Conservation (phyloP, 1,140 invertebrate genomes). For the Heliconius melpomene region DNA sequence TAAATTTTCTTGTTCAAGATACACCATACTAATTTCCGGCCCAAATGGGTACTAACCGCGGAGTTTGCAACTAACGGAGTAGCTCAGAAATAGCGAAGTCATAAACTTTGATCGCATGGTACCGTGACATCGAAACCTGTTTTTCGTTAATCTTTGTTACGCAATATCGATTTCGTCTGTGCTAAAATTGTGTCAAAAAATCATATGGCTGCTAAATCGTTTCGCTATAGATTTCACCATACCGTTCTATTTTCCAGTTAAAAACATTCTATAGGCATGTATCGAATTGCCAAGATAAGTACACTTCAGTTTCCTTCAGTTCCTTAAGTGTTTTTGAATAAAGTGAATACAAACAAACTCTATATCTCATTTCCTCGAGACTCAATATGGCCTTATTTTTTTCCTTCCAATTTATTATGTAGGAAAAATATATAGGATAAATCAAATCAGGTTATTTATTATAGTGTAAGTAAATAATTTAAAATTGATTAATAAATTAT, state of each 20-base stretch:
- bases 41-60: background rate
- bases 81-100: background rate
- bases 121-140: conserved; percentile 6
- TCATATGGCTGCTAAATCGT: background rate
- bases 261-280: background rate
- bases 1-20: too few relatives aligned
- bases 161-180: background rate
- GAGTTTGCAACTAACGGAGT: background rate
- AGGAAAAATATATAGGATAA: background rate
- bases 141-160: conserved; percentile 1
- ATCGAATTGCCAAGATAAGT: background rate
- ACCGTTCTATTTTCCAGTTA: background rate
- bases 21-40: too few relatives aligned
- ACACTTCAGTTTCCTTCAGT: background rate
- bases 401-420: background rate
- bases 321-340: conserved; percentile 3
- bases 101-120: background rate
- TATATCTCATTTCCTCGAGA: background rate
- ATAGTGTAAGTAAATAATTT: background rate
- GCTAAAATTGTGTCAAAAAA: conserved; percentile 11
- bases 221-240: conserved; percentile 5
- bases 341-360: background rate
- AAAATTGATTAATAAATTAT: background rate
- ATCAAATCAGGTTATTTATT: background rate
- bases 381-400: background rate